Conservation (phyloP, 1,140 invertebrate species). For the Lepidurus apus region DNA sequence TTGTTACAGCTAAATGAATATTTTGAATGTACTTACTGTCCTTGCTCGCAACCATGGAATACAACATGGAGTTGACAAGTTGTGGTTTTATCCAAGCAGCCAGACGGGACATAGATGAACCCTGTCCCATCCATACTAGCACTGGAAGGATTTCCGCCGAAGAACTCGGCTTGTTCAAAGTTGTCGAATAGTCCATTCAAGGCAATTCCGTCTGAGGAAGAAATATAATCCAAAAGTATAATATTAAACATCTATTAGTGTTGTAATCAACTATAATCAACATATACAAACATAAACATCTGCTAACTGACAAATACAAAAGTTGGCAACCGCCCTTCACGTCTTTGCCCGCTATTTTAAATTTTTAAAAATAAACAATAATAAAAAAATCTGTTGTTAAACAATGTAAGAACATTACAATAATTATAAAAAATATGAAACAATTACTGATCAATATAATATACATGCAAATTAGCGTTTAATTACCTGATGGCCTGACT, state of each 20-base stretch:
- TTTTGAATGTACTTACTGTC: slow-evolving; percentile 39
- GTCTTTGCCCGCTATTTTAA: no score
- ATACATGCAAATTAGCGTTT: no score
- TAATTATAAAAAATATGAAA: no score
- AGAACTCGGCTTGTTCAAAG: slow-evolving; percentile 45
- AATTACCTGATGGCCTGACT: slow-evolving; percentile 33
- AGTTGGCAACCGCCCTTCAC: neutral
- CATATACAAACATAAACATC: no score
- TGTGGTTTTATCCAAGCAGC: slow-evolving; percentile 39
- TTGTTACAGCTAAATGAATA: no score
- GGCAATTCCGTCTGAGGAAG: neutral
- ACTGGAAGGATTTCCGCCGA: slow-evolving; percentile 37
- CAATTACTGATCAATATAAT: no score
- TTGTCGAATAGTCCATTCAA: slow-evolving; percentile 38
- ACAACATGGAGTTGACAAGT: slow-evolving; percentile 45
- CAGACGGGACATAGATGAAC: slow-evolving; percentile 44
- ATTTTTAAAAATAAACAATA: no score
- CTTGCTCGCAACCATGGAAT: slow-evolving; percentile 46
- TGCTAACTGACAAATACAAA: neutral
- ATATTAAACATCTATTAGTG: neutral
- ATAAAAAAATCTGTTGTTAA: no score
- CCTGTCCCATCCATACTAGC: slow-evolving; percentile 43
- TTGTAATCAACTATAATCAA: no score
- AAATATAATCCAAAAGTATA: neutral
- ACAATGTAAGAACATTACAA: no score